Conservation (phyloP, 2,797 vertebrate species). For the Notolabrus celidotus region DNA sequence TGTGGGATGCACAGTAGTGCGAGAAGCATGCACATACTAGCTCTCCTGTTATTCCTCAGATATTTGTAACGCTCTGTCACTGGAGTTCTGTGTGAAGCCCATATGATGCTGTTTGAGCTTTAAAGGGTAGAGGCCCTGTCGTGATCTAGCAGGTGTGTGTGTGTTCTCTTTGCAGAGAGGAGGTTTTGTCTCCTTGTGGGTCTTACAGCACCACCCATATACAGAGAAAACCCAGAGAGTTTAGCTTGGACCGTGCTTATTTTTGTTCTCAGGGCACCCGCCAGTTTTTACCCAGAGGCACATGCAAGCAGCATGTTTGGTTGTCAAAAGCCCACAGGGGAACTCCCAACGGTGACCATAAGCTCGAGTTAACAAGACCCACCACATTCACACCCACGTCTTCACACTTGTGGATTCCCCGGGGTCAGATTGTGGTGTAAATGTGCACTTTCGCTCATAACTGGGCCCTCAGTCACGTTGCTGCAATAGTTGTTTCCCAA, state of each 20-base stretch:
- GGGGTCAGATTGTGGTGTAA: constrained; percentile 44
- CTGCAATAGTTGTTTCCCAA: constrained; percentile 27
- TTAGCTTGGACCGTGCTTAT: constrained; percentile 47
- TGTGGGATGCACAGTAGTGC: constrained; percentile 25
- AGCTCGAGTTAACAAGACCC: constrained; percentile 43
- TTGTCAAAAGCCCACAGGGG: constrained; percentile 35
- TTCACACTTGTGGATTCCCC: constrained; percentile 44
- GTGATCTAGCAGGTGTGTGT: constrained; percentile 39
- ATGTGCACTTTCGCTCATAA: constrained; percentile 54
- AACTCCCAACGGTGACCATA: constrained; percentile 24
- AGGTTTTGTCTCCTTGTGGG: constrained; percentile 22
- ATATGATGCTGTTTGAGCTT: constrained; percentile 24
- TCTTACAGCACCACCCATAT: constrained; percentile 19
- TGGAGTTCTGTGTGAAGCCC: constrained; percentile 55
- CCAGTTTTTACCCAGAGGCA: constrained; percentile 28
- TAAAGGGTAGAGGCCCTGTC: constrained; percentile 31
- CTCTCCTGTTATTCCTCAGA: constrained; percentile 61
- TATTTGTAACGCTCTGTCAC: constrained; percentile 55
- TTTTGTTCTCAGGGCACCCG: constrained; percentile 38
- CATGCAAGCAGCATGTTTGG: constrained; percentile 15
- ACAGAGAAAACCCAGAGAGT: constrained; percentile 21
- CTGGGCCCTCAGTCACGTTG: not conserved
- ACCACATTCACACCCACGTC: constrained; percentile 26
- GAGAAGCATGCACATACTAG: constrained; percentile 31
- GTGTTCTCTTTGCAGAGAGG: constrained; percentile 33